Evolutionary conservation across 2,113 vertebrate genomes (phyloP).

Genomic region (Eulemur rufifrons): DNA sequence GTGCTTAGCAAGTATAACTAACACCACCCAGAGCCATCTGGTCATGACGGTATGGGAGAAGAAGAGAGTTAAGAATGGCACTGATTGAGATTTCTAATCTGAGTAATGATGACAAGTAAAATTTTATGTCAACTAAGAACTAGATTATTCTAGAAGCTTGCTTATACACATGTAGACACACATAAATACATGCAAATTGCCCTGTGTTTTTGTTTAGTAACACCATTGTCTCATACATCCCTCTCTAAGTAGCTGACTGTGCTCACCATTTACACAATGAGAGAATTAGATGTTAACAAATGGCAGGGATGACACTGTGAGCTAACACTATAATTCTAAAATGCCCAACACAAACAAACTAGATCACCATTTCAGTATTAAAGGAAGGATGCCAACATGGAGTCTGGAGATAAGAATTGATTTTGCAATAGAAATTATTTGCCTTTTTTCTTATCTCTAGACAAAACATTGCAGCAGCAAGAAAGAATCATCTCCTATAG

Average conservation of each 20-base stretch:
- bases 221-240: neutral
- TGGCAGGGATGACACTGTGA: neutral
- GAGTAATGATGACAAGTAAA: slow-evolving; percentile 22
- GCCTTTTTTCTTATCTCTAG: slow-evolving; percentile 60
- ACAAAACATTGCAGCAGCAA: slow-evolving; percentile 63
- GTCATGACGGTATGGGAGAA: neutral
- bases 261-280: slow-evolving; percentile 51
- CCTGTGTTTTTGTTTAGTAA: slow-evolving; percentile 48
- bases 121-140: neutral
- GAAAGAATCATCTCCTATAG: slow-evolving; percentile 55
- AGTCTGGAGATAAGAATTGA: slow-evolving; percentile 71
- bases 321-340: slow-evolving; percentile 47
- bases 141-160: neutral
- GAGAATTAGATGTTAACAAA: slow-evolving; percentile 59
- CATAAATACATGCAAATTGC: slow-evolving; percentile 16
- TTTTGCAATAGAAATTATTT: slow-evolving; percentile 75
- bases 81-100: neutral
- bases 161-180: neutral
- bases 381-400: slow-evolving; percentile 48
- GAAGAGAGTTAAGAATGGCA: neutral
- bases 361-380: slow-evolving; percentile 24
- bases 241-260: slow-evolving; percentile 34
- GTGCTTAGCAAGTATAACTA: neutral
- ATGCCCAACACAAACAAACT: slow-evolving; percentile 28
- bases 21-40: neutral